These are phyloP conservation scores for Arvicanthis niloticus DNA, from an alignment of 2,113 vertebrate genomes.

Conservation along the genomic window DNA sequence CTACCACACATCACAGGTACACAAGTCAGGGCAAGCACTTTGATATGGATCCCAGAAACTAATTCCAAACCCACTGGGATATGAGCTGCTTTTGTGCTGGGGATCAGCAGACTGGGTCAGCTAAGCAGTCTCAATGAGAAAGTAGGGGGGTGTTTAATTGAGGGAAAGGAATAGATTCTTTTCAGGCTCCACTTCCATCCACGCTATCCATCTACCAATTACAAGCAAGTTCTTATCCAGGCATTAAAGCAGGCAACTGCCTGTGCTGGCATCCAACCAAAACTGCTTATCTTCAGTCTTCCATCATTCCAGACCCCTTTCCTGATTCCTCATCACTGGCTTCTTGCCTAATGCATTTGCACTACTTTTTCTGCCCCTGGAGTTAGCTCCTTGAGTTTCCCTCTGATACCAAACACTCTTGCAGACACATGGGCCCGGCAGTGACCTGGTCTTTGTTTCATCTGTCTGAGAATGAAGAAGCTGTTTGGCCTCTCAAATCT, in stretches of 20 bases:
- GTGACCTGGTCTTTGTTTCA: conserved; percentile 28
- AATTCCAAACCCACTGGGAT: background rate
- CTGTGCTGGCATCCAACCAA: conserved; percentile 43
- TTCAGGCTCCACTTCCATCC: conserved; percentile 66
- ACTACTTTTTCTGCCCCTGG: conserved; percentile 4
- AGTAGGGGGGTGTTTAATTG: conserved; percentile 40
- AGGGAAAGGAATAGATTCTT: conserved; percentile 60
- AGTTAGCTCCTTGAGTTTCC: background rate
- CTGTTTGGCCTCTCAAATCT: conserved; percentile 23
- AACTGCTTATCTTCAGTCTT: conserved; percentile 68
- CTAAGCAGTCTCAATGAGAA: background rate
- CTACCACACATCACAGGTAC: background rate
- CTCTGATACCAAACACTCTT: background rate
- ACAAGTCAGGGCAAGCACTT: background rate
- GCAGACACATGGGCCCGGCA: background rate
- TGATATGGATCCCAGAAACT: background rate
- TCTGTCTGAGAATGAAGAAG: conserved; percentile 25
- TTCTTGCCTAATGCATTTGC: conserved; percentile 37
- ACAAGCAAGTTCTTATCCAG: conserved; percentile 70
- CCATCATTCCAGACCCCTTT: conserved; percentile 23
- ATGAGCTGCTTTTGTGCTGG: background rate
- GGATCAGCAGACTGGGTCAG: conserved; percentile 15
- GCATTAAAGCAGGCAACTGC: conserved; percentile 62
- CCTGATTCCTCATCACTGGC: conserved; percentile 21
- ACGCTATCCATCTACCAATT: conserved; percentile 72